Evolutionary conservation across 2,888 invertebrate species (phyloP).

Genomic region (Aquatica leii): DNA sequence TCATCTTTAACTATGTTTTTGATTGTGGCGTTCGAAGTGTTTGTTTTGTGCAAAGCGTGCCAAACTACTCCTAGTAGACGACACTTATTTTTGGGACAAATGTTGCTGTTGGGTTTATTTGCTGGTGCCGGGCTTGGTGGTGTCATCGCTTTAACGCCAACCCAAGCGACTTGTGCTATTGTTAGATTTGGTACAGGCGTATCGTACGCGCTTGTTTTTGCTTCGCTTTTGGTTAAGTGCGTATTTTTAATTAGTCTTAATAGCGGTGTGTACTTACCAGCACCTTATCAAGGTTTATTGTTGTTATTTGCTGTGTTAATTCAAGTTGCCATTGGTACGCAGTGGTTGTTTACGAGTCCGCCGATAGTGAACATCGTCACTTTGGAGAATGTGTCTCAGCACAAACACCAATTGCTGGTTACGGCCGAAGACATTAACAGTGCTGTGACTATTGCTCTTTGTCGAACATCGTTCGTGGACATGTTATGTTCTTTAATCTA

Average conservation of each 20-base stretch:
- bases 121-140: conserved; percentile 82
- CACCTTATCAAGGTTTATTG: conserved; percentile 89
- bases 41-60: conserved; percentile 86
- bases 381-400: conserved; percentile 56
- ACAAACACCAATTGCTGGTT: conserved; percentile 55
- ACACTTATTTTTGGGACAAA: conserved; percentile 87
- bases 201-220: conserved; percentile 86
- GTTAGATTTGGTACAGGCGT: conserved; percentile 84
- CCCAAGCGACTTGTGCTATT: conserved; percentile 80
- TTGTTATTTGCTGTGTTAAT: conserved; percentile 91
- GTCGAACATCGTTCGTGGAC: conserved; percentile 75
- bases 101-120: conserved; percentile 84
- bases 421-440: conserved; percentile 58
- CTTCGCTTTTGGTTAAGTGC: conserved; percentile 91
- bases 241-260: conserved; percentile 92
- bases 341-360: conserved; percentile 85
- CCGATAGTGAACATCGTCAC: conserved; percentile 67
- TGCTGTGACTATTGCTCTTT: conserved; percentile 60
- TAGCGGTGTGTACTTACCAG: conserved; percentile 89
- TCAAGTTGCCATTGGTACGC: conserved; percentile 84
- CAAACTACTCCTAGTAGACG: conserved; percentile 83
- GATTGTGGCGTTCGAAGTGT: conserved; percentile 88
- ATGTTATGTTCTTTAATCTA: conserved; percentile 82
- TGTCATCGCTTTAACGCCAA: conserved; percentile 80
- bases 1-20: conserved; percentile 85